These are phyloP conservation scores for Pemphredon lugubris DNA, from an alignment of 2,888 invertebrate species.

Conservation along the genomic window DNA sequence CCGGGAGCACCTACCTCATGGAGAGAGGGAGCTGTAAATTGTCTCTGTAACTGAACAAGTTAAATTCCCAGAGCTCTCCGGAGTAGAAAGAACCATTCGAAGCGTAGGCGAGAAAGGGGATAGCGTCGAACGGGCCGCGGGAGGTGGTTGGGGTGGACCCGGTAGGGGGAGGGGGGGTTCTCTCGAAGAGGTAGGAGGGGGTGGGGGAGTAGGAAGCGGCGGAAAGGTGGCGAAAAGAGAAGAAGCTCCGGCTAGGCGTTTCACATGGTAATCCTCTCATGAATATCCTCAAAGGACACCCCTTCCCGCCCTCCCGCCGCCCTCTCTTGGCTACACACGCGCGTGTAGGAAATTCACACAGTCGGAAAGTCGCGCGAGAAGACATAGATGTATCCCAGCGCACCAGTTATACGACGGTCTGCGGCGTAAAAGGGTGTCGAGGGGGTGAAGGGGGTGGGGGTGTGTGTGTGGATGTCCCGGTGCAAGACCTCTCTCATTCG, in stretches of 20 bases:
- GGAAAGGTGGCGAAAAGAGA: slow-evolving; percentile 58
- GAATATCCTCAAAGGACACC: slow-evolving; percentile 76
- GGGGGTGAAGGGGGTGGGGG: neutral
- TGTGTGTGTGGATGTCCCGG: slow-evolving; percentile 15
- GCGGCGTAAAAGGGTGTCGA: too few relatives aligned
- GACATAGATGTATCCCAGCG: too few relatives aligned
- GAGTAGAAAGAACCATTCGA: slow-evolving; percentile 32
- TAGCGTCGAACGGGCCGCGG: slow-evolving; percentile 25
- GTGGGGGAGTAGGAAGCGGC: slow-evolving; percentile 31
- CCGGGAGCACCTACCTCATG: slow-evolving; percentile 15
- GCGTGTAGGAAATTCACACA: too few relatives aligned
- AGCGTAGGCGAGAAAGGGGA: slow-evolving; percentile 39
- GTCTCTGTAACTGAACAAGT: slow-evolving; percentile 63
- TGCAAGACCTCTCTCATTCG: slow-evolving; percentile 61
- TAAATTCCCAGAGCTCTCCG: slow-evolving; percentile 59
- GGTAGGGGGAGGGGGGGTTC: too few relatives aligned
- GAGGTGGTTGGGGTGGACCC: too few relatives aligned
- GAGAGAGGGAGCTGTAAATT: slow-evolving; percentile 59
- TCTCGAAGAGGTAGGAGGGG: slow-evolving; percentile 27
- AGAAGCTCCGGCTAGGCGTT: slow-evolving; percentile 70
- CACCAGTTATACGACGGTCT: too few relatives aligned
- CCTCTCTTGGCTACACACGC: neutral
- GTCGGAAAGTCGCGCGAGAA: too few relatives aligned
- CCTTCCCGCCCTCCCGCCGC: neutral
- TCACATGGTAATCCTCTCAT: slow-evolving; percentile 79